A percentile compares a stretch with the other conserved stretches of the same genome.
Conservation (phyloP, 2,888 invertebrate genomes). For the Tetragnatha montana region DNA sequence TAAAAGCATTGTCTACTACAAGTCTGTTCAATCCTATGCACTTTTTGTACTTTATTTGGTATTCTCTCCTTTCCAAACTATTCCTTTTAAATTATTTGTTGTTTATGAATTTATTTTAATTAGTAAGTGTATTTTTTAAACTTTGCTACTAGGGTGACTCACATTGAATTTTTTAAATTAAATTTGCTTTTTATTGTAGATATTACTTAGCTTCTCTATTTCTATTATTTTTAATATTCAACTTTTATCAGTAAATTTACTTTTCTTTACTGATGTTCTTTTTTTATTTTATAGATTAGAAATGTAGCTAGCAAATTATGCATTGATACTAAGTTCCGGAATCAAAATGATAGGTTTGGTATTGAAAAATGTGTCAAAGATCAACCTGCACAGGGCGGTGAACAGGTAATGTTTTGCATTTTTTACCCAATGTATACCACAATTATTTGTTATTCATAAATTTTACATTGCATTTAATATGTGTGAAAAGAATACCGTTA, state of each 20-base stretch:
- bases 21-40: not conserved
- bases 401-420: constrained; percentile 78
- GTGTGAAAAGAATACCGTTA: too few relatives aligned
- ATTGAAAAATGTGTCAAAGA: constrained; percentile 80
- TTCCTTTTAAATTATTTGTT: not conserved
- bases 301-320: constrained; percentile 83
- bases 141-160: too few relatives aligned
- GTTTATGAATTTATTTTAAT: too few relatives aligned
- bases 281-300: constrained; percentile 79
- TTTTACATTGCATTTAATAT: too few relatives aligned
- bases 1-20: too few relatives aligned
- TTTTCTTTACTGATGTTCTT: not conserved
- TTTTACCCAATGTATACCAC: too few relatives aligned
- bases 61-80: not conserved
- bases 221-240: not conserved
- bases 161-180: too few relatives aligned
- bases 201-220: not conserved
- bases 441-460: not conserved
- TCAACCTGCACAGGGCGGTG: constrained; percentile 78
- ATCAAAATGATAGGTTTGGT: constrained; percentile 77
- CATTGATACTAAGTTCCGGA: constrained; percentile 82
- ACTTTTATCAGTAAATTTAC: not conserved
- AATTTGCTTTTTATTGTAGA: not conserved
- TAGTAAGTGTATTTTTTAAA: not conserved
- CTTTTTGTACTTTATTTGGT: not conserved